Conservation (phyloP, 2,113 vertebrate genomes). For the Etheostoma spectabile region DNA sequence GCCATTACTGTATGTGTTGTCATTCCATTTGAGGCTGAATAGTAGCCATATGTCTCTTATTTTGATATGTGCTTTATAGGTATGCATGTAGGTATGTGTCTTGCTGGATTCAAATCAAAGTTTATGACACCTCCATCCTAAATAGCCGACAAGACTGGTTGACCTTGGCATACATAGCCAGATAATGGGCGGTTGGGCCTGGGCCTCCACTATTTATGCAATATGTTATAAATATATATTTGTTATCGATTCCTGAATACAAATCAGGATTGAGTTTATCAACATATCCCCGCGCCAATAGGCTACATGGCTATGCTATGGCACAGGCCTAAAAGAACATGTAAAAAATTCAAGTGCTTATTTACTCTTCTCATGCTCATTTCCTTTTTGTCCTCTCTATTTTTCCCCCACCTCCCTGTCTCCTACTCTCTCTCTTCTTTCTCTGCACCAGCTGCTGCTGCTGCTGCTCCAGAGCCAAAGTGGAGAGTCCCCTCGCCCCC, state of each 20-base stretch:
- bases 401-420: constrained; percentile 55
- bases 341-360: constrained; percentile 19
- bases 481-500: constrained; percentile 77
- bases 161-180: background rate
- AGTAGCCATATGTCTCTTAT: background rate
- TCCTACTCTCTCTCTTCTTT: constrained; percentile 64
- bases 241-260: background rate
- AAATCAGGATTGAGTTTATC: background rate
- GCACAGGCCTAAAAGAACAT: constrained; percentile 23
- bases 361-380: constrained; percentile 31
- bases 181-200: background rate
- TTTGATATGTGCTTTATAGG: background rate
- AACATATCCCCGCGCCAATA: background rate
- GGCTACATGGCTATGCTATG: background rate
- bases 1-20: background rate
- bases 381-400: constrained; percentile 60
- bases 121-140: background rate
- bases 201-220: constrained; percentile 1
- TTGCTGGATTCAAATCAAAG: background rate
- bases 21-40: background rate
- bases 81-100: background rate
- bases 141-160: background rate
- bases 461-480: constrained; percentile 74
- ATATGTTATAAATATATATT: background rate
- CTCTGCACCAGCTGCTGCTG: constrained; percentile 81